Base-by-base conservation (phyloP, 2,797 vertebrate species). In the Gymnothorax reevesii region DNA sequence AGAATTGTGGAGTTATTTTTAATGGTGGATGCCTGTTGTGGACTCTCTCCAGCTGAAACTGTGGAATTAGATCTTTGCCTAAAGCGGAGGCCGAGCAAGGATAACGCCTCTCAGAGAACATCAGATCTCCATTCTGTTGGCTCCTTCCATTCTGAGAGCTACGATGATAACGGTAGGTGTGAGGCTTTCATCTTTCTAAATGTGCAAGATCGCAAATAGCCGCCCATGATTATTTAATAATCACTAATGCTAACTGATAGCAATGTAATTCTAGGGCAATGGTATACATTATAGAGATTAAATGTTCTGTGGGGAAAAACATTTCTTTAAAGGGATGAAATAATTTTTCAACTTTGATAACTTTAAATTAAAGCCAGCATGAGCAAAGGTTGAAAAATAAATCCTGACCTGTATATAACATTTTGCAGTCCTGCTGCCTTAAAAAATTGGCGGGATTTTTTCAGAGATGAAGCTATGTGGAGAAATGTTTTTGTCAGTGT, bases 111-210 rank as follows among this genome's bases (percentile, higher is more conserved):
- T 91, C 98, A 97, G 88, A 99, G 98, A 94, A 96, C 99, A 95
- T 99, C 98, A 1, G 99, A 99, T 92, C 97, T 99, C 88, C 99
- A 99, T 88, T 99, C 98, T 20, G 97, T 99, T 87, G 99, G 98
- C 95, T 99, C 98, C 89, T 99, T 99, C 94, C 99, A 99, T 94
- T 99, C 99, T 0, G 99, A 99, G 91, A 98, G 98, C 1, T 99
- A 98, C 60, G 99, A 99, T 27, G 99, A 99, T 91, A 99, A 99
- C 27, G 99, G 99, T 99, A 97, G 0, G 97, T 55, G 20, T 80
- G 49, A 49, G n/a, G 15, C 5, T 7, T 66, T 66, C 22, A 66
- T 13, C 64, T n/a, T 66, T 66, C 13, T 5, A 62, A 20, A 4
- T 62, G 60, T 22, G 60, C 33, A 42, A 15, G 10, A 60, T 60